Evolutionary conservation across 2,797 vertebrate species (phyloP).

Genomic region (Myotis findleyi): DNA sequence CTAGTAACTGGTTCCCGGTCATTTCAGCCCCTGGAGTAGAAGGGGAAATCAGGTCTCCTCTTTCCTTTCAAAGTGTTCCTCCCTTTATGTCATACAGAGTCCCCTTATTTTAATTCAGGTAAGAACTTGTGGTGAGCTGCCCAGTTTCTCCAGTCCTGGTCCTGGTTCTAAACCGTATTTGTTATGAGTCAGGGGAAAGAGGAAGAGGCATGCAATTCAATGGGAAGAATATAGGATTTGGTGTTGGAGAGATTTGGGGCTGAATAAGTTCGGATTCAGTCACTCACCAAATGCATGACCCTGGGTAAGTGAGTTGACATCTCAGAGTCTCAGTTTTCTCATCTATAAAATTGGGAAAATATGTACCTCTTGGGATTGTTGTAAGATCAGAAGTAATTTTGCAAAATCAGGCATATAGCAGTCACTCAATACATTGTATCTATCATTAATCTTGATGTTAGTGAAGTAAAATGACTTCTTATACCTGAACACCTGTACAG

Average conservation of each 20-base stretch:
- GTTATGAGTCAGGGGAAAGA: background rate
- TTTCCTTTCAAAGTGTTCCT: slow-evolving; percentile 37
- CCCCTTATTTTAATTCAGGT: background rate
- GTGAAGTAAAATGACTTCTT: slow-evolving; percentile 6
- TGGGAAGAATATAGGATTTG: background rate
- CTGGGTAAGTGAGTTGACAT: background rate
- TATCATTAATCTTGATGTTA: background rate
- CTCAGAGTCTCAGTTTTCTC: slow-evolving; percentile 14
- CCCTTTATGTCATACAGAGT: background rate
- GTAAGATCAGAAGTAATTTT: background rate
- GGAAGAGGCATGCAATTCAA: background rate
- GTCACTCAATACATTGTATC: background rate
- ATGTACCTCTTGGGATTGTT: background rate
- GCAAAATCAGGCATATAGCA: background rate
- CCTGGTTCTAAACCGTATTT: background rate
- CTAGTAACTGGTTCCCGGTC: background rate
- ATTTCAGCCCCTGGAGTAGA: background rate
- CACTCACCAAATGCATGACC: background rate
- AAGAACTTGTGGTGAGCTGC: background rate
- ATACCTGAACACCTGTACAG: background rate
- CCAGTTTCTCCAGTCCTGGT: background rate
- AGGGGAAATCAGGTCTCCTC: background rate
- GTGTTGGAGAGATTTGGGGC: background rate
- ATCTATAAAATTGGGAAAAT: background rate
- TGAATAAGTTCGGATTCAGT: slow-evolving; percentile 2